Evolutionary conservation across 2,888 invertebrate species (phyloP).

Genomic region (Pterostichus madidus): DNA sequence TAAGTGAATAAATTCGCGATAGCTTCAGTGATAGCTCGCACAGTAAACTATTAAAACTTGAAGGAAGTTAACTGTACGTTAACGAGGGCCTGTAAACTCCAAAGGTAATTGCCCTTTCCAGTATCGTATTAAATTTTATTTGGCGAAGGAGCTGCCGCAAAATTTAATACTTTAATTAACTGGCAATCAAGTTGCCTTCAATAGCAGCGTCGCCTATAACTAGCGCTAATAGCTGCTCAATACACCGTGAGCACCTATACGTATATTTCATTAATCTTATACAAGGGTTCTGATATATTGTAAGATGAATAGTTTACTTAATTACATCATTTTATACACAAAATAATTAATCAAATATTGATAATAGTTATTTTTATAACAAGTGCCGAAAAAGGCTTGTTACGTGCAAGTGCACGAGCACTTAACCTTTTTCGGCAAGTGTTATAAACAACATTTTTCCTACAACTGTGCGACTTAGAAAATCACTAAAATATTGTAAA

Average conservation of each 20-base stretch:
- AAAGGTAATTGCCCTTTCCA: conserved; percentile 8
- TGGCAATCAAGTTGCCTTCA: conserved; percentile 38
- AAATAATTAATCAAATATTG: no score
- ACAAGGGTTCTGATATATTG: not conserved
- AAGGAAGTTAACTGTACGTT: not conserved
- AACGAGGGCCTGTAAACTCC: no score
- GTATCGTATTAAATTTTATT: conserved; percentile 17
- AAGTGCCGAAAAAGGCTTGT: no score
- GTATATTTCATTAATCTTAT: conserved; percentile 15
- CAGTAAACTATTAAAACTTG: conserved; percentile 6
- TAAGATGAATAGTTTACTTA: no score
- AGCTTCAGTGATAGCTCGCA: not conserved
- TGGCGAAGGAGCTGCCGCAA: not conserved
- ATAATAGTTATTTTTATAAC: no score
- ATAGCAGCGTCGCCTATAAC: not conserved
- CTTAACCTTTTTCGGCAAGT: no score
- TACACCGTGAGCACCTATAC: not conserved
- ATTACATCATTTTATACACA: no score
- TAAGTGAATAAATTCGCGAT: conserved; percentile 5
- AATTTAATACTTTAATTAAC: conserved; percentile 46
- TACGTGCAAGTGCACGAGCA: no score
- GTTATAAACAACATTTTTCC: no score
- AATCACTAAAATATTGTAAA: no score
- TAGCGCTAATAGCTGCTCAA: conserved; percentile 29
- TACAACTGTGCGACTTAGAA: no score